A percentile compares a stretch with the other conserved stretches of the same genome.
Evolutionary conservation across 2,888 invertebrate species (phyloP).

Genomic region (Stenotaenia linearis): DNA sequence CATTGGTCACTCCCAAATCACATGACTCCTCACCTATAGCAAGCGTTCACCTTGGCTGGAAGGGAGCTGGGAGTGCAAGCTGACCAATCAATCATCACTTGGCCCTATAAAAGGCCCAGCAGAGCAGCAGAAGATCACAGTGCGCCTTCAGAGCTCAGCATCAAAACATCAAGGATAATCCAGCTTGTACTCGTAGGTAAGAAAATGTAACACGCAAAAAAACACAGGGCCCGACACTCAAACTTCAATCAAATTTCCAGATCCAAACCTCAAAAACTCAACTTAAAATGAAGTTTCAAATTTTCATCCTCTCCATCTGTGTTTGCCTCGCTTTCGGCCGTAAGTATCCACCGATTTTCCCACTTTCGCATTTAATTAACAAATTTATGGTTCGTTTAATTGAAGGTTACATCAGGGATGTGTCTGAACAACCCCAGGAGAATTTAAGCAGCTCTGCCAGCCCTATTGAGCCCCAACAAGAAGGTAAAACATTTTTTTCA

Average conservation of each 20-base stretch:
- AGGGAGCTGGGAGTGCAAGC: slow-evolving; percentile 14
- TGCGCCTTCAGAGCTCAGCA: slow-evolving; percentile 17
- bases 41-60: slow-evolving; percentile 26
- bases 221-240: too few species aligned
- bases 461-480: not conserved
- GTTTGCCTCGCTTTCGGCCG: not conserved
- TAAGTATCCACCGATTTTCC: not conserved
- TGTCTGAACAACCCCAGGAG: not conserved
- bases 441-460: not conserved
- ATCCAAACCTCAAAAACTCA: too few species aligned
- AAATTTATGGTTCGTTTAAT: too few species aligned
- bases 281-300: not conserved
- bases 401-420: not conserved
- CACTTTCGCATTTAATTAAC: not conserved
- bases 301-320: not conserved
- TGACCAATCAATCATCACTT: not conserved
- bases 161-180: slow-evolving; percentile 16
- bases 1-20: not conserved
- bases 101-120: not conserved
- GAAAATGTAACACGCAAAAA: too few species aligned
- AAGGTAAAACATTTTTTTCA: too few species aligned
- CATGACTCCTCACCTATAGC: slow-evolving; percentile 19
- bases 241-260: too few species aligned
- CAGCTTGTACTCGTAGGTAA: not conserved
- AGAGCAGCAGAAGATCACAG: not conserved